Evolutionary conservation across 2,797 vertebrate genomes (phyloP), one percentile per base, ranked within the genome.

Genomic region (Austrolebias charrua): DNA sequence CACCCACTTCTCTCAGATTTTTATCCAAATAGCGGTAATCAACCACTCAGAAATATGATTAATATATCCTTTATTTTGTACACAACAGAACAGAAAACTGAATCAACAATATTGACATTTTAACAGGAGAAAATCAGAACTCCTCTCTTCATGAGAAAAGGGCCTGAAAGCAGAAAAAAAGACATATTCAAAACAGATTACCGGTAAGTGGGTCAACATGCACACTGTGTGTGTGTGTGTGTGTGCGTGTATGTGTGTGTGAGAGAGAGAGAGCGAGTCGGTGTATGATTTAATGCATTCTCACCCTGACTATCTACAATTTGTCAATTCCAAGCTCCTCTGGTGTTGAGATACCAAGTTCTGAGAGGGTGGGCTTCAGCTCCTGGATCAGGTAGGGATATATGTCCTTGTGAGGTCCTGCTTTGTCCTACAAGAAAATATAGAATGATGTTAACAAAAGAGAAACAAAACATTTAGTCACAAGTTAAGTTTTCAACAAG

Each of bases 301-400:
- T 84, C 71, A 91, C 90, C 82, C 58, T 54, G 46, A 69, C 47
- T 14, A 62, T 76, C 92, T 94, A 98, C 45, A 88, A 81, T 86
- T 94, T 94, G 85, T 98, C 95, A 55, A 98, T 94, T 75, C 96
- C 97, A 29, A 99, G 89, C 63, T 99, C 96, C 75, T 99, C 97
- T 73, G 97, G 97, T 82, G 97, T 99, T 55, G 96, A 96, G 83
- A 98, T 97, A 71, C 97, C 95, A 43, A 99, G 91, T 91, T 99
- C 97, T 84, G 93, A 78, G 76, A 99, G 93, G 72, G 96, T 98
- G 75, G 97, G 97, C 77, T 90, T 89, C 79, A 99, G 94, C 83
- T 99, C 97, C 78, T 98, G 96, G 85, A 99, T 94, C 79, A 99
- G 79, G 45, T 98, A 99, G 6, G 97, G 96, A 65, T 98, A 99